Percentiles rank a stretch among this genome's conserved stretches.
Evolutionary conservation across 2,888 invertebrate species (phyloP).

Genomic region (Creontiades dilutus): DNA sequence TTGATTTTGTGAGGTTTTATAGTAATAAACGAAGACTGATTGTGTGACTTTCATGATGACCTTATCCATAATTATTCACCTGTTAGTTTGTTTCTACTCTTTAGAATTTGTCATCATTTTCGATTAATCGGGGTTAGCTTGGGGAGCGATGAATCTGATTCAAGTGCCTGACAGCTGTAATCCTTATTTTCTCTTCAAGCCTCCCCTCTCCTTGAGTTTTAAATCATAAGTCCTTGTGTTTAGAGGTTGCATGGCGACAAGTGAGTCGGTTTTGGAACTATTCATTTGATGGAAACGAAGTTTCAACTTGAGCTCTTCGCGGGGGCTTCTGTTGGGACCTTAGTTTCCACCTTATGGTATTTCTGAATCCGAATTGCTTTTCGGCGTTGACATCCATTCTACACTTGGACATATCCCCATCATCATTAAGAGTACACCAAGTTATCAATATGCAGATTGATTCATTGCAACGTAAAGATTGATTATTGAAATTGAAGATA

Average conservation of each 20-base stretch:
- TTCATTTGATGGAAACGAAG: neutral
- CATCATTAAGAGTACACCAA: neutral
- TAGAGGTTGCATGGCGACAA: neutral
- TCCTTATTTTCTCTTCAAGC: neutral
- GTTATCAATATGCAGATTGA: too few relatives aligned
- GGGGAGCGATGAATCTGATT: neutral
- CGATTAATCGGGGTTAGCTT: neutral
- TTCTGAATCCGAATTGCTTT: neutral
- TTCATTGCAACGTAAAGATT: too few relatives aligned
- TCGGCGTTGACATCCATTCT: neutral
- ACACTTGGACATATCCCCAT: neutral
- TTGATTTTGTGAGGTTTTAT: too few relatives aligned
- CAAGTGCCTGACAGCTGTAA: neutral
- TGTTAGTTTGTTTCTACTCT: too few relatives aligned
- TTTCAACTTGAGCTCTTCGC: conserved; percentile 35
- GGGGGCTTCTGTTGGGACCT: conserved; percentile 25
- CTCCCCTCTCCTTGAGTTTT: too few relatives aligned
- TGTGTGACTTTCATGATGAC: too few relatives aligned
- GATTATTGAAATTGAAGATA: too few relatives aligned
- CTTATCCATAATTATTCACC: too few relatives aligned
- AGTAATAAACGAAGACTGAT: too few relatives aligned
- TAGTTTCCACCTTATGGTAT: neutral
- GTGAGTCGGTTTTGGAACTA: neutral
- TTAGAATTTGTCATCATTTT: neutral
- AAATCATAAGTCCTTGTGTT: neutral